Evolutionary conservation across 2,888 invertebrate species (phyloP), one percentile per base, ranked within the genome.

Genomic region (Ophion slaviceki): DNA sequence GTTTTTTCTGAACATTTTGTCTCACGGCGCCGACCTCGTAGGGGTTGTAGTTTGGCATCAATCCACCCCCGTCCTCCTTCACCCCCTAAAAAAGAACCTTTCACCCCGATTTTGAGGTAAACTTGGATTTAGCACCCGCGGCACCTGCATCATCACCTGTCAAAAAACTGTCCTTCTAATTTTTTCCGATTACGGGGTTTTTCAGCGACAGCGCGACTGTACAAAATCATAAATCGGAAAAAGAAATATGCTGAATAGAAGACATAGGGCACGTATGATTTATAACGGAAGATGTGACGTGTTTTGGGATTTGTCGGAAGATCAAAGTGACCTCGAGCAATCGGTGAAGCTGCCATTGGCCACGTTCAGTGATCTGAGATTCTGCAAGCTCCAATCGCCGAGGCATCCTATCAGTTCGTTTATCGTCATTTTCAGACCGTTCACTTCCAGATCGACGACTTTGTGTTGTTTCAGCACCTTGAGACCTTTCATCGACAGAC

Each of bases 321-420:
- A 81, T 91, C 91, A 89, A 45, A 79, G 89, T 90, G 94, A 95
- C 94, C 95, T 94, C 83, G 95, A 95, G 89, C 94, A 95, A 92
- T 96, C 96, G 86, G 95, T 94, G 91, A 96, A 96, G 74, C 95
- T 95, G 90, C 96, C 96, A 89, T 95, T 95, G 68, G 96, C 95
- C 70, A 96, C 95, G 91, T 96, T 96, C 72, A 96, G 94, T 66
- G 95, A 94, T 67, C 95, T 94, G 80, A 97, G 93, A 93, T 96
- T 96, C 86, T 95, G 94, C 83, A 96, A 91, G 57, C 96, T 96
- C 96, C 96, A 96, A 88, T 96, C 96, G 79, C 95, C 95, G 82
- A 96, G 94, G 92, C 96, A 96, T 84, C 95, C 95, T 88, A 96
- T 95, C 84, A 96, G 94, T 90, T 96, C 96, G 91, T 95, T 95